These are phyloP conservation scores for Pterobdella sp. DNA, from an alignment of 2,888 invertebrate genomes.

Conservation along the genomic window DNA sequence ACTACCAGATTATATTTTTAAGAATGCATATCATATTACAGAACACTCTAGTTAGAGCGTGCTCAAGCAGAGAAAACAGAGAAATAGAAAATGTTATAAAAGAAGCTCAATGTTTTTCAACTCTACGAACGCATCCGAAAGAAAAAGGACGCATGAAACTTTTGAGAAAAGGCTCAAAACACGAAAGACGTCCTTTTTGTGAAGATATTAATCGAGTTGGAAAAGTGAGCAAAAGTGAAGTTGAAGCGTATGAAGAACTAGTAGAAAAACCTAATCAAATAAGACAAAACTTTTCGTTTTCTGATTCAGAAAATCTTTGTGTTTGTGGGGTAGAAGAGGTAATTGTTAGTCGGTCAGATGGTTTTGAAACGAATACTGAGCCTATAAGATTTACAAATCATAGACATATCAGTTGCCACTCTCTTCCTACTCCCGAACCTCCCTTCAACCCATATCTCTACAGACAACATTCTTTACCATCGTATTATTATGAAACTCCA, in stretches of 20 bases:
- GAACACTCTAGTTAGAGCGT: neutral
- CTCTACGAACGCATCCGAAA: neutral
- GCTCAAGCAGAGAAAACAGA: neutral
- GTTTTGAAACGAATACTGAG: slow-evolving; percentile 41
- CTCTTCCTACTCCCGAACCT: slow-evolving; percentile 29
- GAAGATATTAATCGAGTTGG: neutral
- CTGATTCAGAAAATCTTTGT: slow-evolving; percentile 24
- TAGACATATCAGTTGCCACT: slow-evolving; percentile 48
- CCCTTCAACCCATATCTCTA: slow-evolving; percentile 11
- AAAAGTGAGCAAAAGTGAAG: neutral
- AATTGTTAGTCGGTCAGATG: slow-evolving; percentile 27
- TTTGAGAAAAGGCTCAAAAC: neutral
- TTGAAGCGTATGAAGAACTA: neutral
- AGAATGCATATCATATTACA: no score
- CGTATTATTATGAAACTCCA: neutral
- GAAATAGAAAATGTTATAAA: neutral
- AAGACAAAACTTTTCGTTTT: slow-evolving; percentile 20
- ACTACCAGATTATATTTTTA: no score
- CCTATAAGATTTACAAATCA: slow-evolving; percentile 42
- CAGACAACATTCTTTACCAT: slow-evolving; percentile 10
- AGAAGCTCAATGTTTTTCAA: neutral
- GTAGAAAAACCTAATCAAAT: neutral
- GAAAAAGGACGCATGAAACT: neutral
- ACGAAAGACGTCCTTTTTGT: neutral
- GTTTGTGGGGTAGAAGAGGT: slow-evolving; percentile 31